Evolutionary conservation across 2,797 vertebrate species (phyloP).

Genomic region (Myotis vivesi): DNA sequence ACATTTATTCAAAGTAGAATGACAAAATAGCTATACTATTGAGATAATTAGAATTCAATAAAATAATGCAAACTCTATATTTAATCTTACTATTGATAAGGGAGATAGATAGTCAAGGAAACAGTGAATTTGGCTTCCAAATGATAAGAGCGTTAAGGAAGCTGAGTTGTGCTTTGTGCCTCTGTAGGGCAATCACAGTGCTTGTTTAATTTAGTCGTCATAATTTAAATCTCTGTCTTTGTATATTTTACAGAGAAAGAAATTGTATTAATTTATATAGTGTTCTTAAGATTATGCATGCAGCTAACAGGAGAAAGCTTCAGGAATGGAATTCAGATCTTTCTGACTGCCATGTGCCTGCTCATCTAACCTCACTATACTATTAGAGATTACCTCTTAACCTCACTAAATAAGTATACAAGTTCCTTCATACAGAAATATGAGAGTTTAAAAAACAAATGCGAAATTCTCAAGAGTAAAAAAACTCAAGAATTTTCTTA

Average conservation of each 20-base stretch:
- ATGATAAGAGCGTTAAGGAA: not conserved
- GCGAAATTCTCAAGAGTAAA: not conserved
- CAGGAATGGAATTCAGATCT: not conserved
- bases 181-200: not conserved
- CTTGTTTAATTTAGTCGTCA: not conserved
- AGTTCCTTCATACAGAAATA: not conserved
- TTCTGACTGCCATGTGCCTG: not conserved
- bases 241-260: not conserved
- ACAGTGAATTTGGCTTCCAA: conserved; percentile 7
- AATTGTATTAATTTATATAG: conserved; percentile 42
- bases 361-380: not conserved
- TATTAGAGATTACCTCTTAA: not conserved
- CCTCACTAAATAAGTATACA: not conserved
- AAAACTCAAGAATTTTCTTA: not conserved
- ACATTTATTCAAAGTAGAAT: conserved; percentile 26
- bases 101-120: not conserved
- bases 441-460: not conserved
- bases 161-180: not conserved
- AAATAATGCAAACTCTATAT: not conserved
- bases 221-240: conserved; percentile 16
- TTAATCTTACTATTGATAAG: not conserved
- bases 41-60: not conserved
- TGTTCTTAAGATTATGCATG: conserved; percentile 32
- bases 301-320: not conserved
- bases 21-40: not conserved